These are phyloP conservation scores for Drosophila parvula DNA, from an alignment of 1,140 invertebrate genomes.

Conservation along the genomic window DNA sequence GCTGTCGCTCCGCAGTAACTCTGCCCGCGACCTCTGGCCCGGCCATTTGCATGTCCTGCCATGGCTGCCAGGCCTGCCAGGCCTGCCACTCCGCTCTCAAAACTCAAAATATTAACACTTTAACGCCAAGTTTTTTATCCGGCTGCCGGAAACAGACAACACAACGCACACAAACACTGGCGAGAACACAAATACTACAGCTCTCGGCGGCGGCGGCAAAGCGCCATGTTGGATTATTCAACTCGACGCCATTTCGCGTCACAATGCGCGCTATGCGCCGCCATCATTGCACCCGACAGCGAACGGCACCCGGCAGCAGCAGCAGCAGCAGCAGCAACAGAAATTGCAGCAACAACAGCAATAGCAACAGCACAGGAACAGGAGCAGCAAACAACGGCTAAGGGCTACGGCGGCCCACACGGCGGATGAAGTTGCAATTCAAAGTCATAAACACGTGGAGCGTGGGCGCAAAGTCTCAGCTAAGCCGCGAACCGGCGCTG, in stretches of 20 bases:
- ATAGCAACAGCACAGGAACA: constrained; percentile 1
- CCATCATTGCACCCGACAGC: constrained; percentile 79
- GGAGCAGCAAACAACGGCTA: constrained; percentile 7
- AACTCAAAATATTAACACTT: constrained; percentile 82
- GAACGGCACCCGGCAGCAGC: constrained; percentile 44
- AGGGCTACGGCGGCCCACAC: constrained; percentile 29
- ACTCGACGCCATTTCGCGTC: constrained; percentile 81
- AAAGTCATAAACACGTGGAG: constrained; percentile 82
- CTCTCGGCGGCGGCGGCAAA: constrained; percentile 59
- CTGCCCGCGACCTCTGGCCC: constrained; percentile 8
- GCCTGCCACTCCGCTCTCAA: constrained; percentile 69
- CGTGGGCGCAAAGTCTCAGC: constrained; percentile 80
- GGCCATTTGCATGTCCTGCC: constrained; percentile 39
- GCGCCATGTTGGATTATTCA: constrained; percentile 82
- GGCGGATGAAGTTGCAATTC: constrained; percentile 81
- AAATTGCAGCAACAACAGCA: constrained; percentile 15
- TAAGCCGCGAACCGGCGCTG: constrained; percentile 71
- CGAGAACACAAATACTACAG: constrained; percentile 53
- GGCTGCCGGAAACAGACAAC: constrained; percentile 79
- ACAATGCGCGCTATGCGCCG: constrained; percentile 78
- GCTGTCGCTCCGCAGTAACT: constrained; percentile 43
- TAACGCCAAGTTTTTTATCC: constrained; percentile 82
- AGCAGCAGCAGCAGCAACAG: constrained; percentile 4
- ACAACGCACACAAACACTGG: constrained; percentile 34
- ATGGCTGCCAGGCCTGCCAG: constrained; percentile 60